Base-by-base conservation (phyloP, 1,140 invertebrate species). In the Hermetia illucens region DNA sequence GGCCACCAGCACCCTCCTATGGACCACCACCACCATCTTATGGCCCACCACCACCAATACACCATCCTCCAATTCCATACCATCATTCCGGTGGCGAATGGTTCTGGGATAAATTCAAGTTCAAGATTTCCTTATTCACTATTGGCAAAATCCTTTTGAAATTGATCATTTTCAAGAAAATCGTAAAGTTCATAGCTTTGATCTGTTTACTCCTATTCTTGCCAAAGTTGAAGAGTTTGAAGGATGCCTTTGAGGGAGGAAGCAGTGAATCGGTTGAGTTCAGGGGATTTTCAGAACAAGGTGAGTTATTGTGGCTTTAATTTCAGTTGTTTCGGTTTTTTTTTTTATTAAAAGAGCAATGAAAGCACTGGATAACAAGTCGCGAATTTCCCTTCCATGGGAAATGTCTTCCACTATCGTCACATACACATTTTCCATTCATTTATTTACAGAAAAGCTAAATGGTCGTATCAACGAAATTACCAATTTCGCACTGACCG, bases 91-190 rank as follows among this genome's bases (percentile, higher is more conserved):
- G 62, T 4, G 62, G 65, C n/a, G 58, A 64, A 2, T 69, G 66
- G 6, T 63, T 74, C 31, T 54, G 73, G 3, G 68, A 71, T 20
- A 72, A 75, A 43, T 51, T 77, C 0, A 66, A 74, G 8, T 63
- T 75, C 5, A 82, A 81, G 61, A 47, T 81, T n/a, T 75, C 76
- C 48, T 64, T 79, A 4, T 64, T 77, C 29, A 79, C 77, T 0
- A 47, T 82, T n/a, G 75, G 75, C 0, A 82, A 82, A 55, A 70
- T 82, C 29, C 39, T 82, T 29, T 52, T 82, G 8, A 81, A 82
- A 51, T 48, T 82, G 5, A 60, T 82, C 2, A 76, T 82, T 42
- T 81, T 82, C 46, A 82, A 82, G 53, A 76, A 82, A 57, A 74
- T 82, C 34, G 74, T 82, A 13, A 81, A 80, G 50, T 81, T 82